Percentiles rank a stretch among this genome's conserved stretches.
Conservation (phyloP, 1,140 invertebrate genomes). For the Chelonus insularis region DNA sequence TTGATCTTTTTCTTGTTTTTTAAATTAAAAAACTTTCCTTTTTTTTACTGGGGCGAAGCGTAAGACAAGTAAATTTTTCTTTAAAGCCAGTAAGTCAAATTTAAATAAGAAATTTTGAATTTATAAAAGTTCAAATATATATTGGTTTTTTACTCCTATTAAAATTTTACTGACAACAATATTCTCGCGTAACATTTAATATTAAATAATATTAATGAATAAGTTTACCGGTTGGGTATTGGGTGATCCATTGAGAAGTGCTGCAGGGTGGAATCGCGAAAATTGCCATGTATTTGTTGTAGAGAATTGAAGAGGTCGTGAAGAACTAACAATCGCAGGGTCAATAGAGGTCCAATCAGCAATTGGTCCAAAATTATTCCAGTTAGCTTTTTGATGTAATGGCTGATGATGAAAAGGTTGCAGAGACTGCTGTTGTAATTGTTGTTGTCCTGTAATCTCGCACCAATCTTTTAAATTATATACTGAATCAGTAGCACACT, state of each 20-base stretch:
- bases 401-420: conserved; percentile 55
- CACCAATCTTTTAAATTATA: conserved; percentile 58
- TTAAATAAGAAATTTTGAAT: no score
- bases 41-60: no score
- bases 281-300: conserved; percentile 57
- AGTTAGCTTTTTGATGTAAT: conserved; percentile 53
- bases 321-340: conserved; percentile 81
- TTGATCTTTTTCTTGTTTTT: no score
- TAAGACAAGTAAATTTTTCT: no score
- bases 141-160: no score
- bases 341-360: conserved; percentile 83
- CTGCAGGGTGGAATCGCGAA: conserved; percentile 48
- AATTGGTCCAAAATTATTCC: conserved; percentile 58
- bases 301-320: conserved; percentile 62
- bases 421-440: conserved; percentile 42
- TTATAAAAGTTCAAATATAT: no score
- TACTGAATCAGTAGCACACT: conserved; percentile 57
- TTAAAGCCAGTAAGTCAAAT: no score
- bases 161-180: no score
- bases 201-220: no score
- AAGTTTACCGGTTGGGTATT: conserved; percentile 55
- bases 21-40: no score
- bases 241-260: conserved; percentile 50
- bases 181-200: no score
- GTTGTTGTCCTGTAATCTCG: conserved; percentile 52